Conservation (phyloP, 2,888 invertebrate genomes). For the Epirrhoe alternata region DNA sequence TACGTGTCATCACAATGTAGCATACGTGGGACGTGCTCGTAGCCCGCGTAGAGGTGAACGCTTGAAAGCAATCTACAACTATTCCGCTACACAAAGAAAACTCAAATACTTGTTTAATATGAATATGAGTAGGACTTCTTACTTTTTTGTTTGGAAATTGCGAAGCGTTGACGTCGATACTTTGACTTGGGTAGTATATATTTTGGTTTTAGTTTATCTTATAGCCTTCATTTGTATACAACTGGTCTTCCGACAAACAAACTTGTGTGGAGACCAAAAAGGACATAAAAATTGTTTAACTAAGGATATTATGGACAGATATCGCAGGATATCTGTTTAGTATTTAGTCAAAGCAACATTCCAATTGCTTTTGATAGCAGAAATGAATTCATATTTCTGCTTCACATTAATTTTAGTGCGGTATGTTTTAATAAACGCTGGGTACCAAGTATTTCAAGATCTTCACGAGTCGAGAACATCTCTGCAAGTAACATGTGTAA, state of each 20-base stretch:
- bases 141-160: not conserved
- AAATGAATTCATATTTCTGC: too few relatives aligned
- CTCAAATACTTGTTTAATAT: constrained; percentile 5
- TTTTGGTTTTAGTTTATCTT: too few relatives aligned
- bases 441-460: constrained; percentile 28
- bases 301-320: too few relatives aligned
- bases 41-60: constrained; percentile 26
- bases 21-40: constrained; percentile 19
- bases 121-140: not conserved
- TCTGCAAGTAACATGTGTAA: constrained; percentile 56
- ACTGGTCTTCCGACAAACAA: too few relatives aligned
- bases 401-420: not conserved
- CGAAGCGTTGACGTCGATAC: not conserved
- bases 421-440: constrained; percentile 8
- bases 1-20: constrained; percentile 28
- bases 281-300: too few relatives aligned
- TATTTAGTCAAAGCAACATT: not conserved
- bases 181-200: too few relatives aligned
- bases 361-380: not conserved
- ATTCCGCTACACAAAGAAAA: constrained; percentile 28
- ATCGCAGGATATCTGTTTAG: too few relatives aligned
- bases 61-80: constrained; percentile 25
- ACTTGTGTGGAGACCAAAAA: too few relatives aligned
- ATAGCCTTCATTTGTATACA: too few relatives aligned
- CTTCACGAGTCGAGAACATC: constrained; percentile 37